These are phyloP conservation scores for Oscheius sp. DNA, from an alignment of 1,140 invertebrate genomes.

Conservation along the genomic window DNA sequence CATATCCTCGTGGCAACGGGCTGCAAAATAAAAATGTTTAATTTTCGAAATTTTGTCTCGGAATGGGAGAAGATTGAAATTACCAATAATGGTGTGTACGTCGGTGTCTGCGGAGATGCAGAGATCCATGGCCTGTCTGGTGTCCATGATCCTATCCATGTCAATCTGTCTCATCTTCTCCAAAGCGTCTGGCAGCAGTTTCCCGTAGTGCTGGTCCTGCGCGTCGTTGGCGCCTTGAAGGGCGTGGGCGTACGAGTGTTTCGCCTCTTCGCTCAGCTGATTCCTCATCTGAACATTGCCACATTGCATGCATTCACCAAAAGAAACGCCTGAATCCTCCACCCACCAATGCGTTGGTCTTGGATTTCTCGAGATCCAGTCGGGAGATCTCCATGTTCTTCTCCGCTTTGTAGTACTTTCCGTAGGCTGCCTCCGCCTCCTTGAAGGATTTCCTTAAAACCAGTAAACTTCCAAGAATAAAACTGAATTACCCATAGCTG, in stretches of 20 bases:
- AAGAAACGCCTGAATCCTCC: not conserved
- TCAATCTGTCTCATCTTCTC: constrained; percentile 52
- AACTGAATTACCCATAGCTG: constrained; percentile 37
- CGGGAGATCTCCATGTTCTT: constrained; percentile 58
- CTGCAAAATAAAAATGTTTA: constrained; percentile 12
- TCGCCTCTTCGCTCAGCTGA: constrained; percentile 54
- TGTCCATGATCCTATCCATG: constrained; percentile 51
- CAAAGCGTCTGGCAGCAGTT: constrained; percentile 48
- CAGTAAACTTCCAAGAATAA: not conserved
- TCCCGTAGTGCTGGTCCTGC: constrained; percentile 46
- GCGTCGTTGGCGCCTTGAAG: constrained; percentile 49
- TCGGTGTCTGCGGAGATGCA: constrained; percentile 49
- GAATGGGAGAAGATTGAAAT: not conserved
- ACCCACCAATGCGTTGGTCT: constrained; percentile 37
- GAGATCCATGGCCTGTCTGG: constrained; percentile 43
- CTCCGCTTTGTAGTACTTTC: constrained; percentile 58
- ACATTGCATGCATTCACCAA: not conserved
- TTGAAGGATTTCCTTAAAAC: constrained; percentile 54
- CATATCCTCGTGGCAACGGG: constrained; percentile 59
- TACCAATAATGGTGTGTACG: constrained; percentile 37
- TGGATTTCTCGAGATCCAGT: constrained; percentile 52
- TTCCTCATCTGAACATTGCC: constrained; percentile 42
- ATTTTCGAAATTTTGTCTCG: constrained; percentile 30
- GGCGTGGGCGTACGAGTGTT: constrained; percentile 47
- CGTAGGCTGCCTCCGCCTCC: constrained; percentile 53